A percentile compares a stretch with the other conserved stretches of the same genome.
Conservation (phyloP, 2,888 invertebrate species). For the Eueremaeus valkanovi region DNA sequence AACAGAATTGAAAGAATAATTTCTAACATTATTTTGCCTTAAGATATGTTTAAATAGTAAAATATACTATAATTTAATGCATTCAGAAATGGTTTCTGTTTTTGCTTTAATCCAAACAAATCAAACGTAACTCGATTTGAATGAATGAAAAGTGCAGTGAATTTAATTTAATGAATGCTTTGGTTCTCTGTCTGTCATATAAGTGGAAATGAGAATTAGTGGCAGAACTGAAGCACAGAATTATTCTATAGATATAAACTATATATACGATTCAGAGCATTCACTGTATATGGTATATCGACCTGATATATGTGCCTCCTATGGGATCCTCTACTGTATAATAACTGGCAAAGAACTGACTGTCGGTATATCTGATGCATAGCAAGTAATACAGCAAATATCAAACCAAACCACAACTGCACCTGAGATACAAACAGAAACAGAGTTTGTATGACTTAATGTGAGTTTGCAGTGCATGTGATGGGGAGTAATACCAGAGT, state of each 20-base stretch:
- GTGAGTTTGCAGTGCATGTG: too few relatives aligned
- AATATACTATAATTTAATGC: not conserved
- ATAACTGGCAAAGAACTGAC: not conserved
- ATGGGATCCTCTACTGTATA: not conserved
- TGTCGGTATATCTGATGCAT: not conserved
- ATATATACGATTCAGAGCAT: not conserved
- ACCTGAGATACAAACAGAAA: slow-evolving; percentile 15
- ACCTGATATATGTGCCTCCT: not conserved
- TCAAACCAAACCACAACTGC: not conserved
- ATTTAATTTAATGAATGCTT: slow-evolving; percentile 15
- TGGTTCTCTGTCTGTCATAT: not conserved
- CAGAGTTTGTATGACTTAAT: slow-evolving; percentile 4
- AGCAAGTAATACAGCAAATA: not conserved
- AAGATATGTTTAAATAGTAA: slow-evolving; percentile 15
- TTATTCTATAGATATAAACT: too few relatives aligned
- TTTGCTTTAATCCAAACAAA: not conserved
- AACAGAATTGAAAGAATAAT: not conserved
- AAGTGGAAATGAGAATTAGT: slow-evolving; percentile 11
- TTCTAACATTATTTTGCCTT: not conserved
- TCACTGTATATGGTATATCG: not conserved
- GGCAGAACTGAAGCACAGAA: not conserved
- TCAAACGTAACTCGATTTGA: not conserved
- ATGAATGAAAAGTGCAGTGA: not conserved
- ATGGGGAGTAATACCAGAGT: slow-evolving; percentile 4
- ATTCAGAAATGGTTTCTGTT: not conserved